Conservation (phyloP, 2,888 invertebrate species). For the Andrena camellia region DNA sequence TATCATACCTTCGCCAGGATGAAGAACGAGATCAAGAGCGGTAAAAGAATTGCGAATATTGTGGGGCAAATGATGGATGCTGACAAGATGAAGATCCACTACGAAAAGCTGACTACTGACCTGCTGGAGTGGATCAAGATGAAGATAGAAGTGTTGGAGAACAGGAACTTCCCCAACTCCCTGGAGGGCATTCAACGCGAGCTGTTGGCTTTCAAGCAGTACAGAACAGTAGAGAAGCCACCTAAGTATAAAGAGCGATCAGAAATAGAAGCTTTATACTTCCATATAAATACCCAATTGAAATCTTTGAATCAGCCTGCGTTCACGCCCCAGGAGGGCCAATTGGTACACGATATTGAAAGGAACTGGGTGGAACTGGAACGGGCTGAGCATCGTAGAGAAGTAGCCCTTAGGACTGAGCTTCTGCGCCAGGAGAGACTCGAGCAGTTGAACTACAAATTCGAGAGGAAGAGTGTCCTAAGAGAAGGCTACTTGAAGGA, state of each 20-base stretch:
- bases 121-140: conserved; percentile 97
- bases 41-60: conserved; percentile 98
- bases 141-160: conserved; percentile 93
- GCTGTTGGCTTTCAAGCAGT: conserved; percentile 96
- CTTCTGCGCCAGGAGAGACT: conserved; percentile 95
- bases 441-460: conserved; percentile 97
- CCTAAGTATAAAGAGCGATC: conserved; percentile 99
- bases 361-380: conserved; percentile 97
- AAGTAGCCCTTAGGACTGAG: conserved; percentile 96
- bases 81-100: conserved; percentile 95
- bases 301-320: conserved; percentile 97
- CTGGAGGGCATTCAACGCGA: conserved; percentile 97
- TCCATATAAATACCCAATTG: conserved; percentile 97
- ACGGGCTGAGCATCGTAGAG: conserved; percentile 96
- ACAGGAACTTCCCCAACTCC: conserved; percentile 96
- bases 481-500: conserved; percentile 98
- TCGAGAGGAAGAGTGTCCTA: conserved; percentile 97
- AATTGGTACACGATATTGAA: conserved; percentile 97
- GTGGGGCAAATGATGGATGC: conserved; percentile 98
- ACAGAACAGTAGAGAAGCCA: conserved; percentile 98
- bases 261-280: conserved; percentile 98
- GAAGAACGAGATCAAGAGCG: conserved; percentile 99
- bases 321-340: conserved; percentile 95
- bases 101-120: conserved; percentile 93
- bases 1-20: conserved; percentile 99